Conservation (phyloP, 1,140 invertebrate species). For the Drosophila melanica region DNA sequence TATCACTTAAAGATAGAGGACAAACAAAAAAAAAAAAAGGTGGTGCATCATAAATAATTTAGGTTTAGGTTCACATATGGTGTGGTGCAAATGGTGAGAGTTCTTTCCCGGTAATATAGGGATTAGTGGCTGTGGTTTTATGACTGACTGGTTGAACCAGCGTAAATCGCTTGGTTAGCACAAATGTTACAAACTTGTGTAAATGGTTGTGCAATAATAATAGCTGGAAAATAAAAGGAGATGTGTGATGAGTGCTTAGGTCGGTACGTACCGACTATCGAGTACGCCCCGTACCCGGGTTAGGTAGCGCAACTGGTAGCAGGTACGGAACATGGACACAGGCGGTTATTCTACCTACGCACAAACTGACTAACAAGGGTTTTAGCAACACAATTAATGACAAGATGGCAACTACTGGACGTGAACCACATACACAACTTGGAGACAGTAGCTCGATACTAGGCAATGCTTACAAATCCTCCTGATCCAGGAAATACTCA, state of each 20-base stretch:
- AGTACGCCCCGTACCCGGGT: conserved; percentile 5
- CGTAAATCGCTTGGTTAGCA: background rate
- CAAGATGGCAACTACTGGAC: conserved; percentile 4
- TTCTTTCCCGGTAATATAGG: background rate
- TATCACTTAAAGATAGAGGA: conserved; percentile 6
- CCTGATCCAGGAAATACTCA: conserved; percentile 56
- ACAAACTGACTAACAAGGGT: background rate
- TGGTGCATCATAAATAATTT: conserved; percentile 13
- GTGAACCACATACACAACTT: background rate
- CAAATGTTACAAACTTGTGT: no score
- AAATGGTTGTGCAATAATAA: background rate
- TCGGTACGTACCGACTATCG: conserved; percentile 1
- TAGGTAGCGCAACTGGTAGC: background rate
- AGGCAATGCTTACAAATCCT: conserved; percentile 38
- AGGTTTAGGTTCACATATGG: background rate
- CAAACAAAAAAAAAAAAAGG: background rate
- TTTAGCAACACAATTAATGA: background rate
- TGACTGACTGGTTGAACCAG: background rate
- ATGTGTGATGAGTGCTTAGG: conserved; percentile 7
- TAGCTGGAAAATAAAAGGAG: conserved; percentile 3
- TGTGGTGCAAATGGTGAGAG: background rate
- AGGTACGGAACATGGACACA: conserved; percentile 3
- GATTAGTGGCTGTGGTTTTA: background rate
- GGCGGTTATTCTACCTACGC: conserved; percentile 4
- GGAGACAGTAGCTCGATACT: background rate